Base-by-base conservation (phyloP, 2,888 invertebrate species). In the Uropetala carovei region DNA sequence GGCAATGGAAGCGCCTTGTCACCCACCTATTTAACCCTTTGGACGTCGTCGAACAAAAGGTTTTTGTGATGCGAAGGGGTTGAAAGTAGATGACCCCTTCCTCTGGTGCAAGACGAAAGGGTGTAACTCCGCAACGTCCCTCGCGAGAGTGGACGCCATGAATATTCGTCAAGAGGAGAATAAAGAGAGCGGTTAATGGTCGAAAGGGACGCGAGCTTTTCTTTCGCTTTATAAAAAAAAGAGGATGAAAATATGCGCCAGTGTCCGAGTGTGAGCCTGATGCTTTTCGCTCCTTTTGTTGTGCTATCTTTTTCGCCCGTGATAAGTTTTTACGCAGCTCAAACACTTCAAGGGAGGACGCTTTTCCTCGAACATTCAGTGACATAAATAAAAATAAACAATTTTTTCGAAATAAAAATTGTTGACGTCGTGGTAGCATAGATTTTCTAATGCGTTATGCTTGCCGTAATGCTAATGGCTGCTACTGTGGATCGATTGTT, bases 61-160 rank as follows among this genome's bases (percentile, higher is more conserved):
- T 43, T 43, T 43, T 43, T 43, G 43, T 43, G 43, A 43, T 43
- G 43, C 43, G 43, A 43, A 43, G 5, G 43, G 43, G 43, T 43
- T 43, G 43, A 43, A 43, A 43, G 43, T 43, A 5, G 43, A 43
- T 13, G 22, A 75, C 75, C 75, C 75, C 75, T 75, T 27, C 22
- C 75, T 75, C 22, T 75, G 75, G 75, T 27, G 11, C 75, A 75
- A 75, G 75, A 75, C 75, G 75, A 75, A 75, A 75, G 75, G 75
- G 75, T 75, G 75, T 75, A 75, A 75, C 27, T 13, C 75, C 27
- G 75, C 75, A 13, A 75, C 75, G 75, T 75, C 75, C 75, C 13
- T 75, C 27, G 22, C 75, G 22, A 27, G 27, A 75, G 75, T 22
- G 75, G 27, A 13, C 75, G 27, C 68, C 22, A 75, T 75, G 75